phyloP scores from a whole-genome alignment of 2,113 vertebrate species.

The Cephalopholis sonnerati region DNA sequence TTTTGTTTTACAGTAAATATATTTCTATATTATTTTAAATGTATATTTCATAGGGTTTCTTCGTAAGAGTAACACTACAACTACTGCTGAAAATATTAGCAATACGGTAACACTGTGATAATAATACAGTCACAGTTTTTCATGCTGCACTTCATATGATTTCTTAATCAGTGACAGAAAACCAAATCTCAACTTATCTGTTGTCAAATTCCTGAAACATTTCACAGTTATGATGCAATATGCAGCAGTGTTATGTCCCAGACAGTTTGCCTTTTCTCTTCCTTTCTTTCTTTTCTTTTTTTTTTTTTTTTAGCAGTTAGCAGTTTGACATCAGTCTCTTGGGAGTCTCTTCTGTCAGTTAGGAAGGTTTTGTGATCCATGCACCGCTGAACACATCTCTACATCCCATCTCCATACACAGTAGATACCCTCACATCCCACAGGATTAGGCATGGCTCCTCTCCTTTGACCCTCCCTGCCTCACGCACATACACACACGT shows the following conservation, averaged over 20 bases:
- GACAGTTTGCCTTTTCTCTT: slow-evolving; percentile 25
- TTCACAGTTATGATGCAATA: slow-evolving; percentile 39
- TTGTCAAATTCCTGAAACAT: not conserved
- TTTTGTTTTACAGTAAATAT: too few species aligned
- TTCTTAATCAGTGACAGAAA: not conserved
- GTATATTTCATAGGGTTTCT: not conserved
- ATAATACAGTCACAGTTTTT: not conserved
- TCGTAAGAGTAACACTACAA: not conserved
- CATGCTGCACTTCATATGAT: not conserved
- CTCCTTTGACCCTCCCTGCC: slow-evolving; percentile 75
- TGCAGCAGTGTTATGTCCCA: slow-evolving; percentile 19
- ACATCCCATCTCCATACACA: slow-evolving; percentile 81
- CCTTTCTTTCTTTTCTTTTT: not conserved
- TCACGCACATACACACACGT: slow-evolving; percentile 22
- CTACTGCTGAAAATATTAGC: not conserved
- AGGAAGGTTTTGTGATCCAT: slow-evolving; percentile 80
- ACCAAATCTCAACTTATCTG: not conserved
- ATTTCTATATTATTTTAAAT: too few species aligned
- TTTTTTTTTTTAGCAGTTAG: slow-evolving; percentile 47
- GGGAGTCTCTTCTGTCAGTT: slow-evolving; percentile 79
- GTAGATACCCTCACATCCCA: slow-evolving; percentile 82
- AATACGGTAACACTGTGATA: not conserved
- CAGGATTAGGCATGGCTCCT: slow-evolving; percentile 83
- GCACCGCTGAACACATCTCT: slow-evolving; percentile 81
- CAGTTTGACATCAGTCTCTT: slow-evolving; percentile 71